phyloP scores from a whole-genome alignment of 2,797 vertebrate species.

The Dallia pectoralis region DNA sequence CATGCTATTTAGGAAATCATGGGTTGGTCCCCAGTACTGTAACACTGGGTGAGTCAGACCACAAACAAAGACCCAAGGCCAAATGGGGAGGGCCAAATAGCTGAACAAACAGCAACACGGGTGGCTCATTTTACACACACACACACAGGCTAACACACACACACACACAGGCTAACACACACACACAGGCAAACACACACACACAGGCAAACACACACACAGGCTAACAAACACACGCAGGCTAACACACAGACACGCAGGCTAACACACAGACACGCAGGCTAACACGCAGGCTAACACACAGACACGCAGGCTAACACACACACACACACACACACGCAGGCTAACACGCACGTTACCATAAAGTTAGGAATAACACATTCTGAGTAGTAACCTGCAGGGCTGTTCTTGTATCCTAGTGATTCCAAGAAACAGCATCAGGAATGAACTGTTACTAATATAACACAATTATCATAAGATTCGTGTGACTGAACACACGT shows the following conservation, averaged over 20 bases:
- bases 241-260: too few relatives aligned
- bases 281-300: too few relatives aligned
- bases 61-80: not conserved
- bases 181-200: too few relatives aligned
- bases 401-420: not conserved
- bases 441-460: not conserved
- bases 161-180: too few relatives aligned
- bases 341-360: not conserved
- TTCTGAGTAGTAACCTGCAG: not conserved
- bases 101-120: conserved; percentile 18
- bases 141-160: conserved; percentile 1
- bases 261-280: too few relatives aligned
- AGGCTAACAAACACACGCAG: too few relatives aligned
- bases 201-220: too few relatives aligned
- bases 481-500: not conserved
- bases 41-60: not conserved
- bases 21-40: not conserved
- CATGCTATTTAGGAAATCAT: conserved; percentile 12
- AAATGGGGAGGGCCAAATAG: conserved; percentile 3
- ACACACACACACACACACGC: too few relatives aligned
- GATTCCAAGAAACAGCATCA: not conserved
- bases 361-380: not conserved
- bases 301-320: too few relatives aligned
- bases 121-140: not conserved
- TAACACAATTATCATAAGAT: not conserved